A percentile compares a stretch with the other conserved stretches of the same genome.
phyloP scores from a whole-genome alignment of 2,888 invertebrate genomes.

The Nomada hirtipes region DNA sequence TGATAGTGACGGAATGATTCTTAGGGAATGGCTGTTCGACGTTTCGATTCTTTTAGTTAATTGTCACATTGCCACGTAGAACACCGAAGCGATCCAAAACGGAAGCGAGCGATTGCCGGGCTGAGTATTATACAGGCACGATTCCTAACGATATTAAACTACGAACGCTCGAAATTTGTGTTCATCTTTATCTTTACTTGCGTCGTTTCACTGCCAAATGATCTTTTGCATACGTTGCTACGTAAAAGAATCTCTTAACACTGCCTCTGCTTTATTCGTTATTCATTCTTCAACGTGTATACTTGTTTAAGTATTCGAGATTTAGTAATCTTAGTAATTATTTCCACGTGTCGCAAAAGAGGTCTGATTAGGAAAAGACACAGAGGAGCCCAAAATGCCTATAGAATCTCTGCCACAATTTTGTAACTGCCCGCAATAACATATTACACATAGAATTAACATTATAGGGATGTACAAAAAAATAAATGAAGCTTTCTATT shows the following conservation, averaged over 20 bases:
- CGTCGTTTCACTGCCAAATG: slow-evolving; percentile 51
- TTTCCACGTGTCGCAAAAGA: too few species aligned
- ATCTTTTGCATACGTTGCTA: slow-evolving; percentile 10
- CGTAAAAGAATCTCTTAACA: slow-evolving; percentile 32
- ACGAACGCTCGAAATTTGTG: slow-evolving; percentile 35
- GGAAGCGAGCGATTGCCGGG: slow-evolving; percentile 16
- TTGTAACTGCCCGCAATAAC: slow-evolving; percentile 52
- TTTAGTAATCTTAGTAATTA: background rate
- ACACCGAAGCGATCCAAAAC: slow-evolving; percentile 26
- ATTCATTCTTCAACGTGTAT: background rate
- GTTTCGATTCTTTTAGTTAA: slow-evolving; percentile 63
- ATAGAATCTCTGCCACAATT: slow-evolving; percentile 30
- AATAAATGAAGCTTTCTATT: slow-evolving; percentile 51
- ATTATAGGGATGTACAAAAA: slow-evolving; percentile 69
- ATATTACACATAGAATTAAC: slow-evolving; percentile 57
- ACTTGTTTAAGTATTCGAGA: background rate
- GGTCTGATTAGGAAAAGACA: background rate
- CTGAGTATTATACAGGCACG: slow-evolving; percentile 48
- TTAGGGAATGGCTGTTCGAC: slow-evolving; percentile 19
- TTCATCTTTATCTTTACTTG: slow-evolving; percentile 34
- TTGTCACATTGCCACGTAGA: slow-evolving; percentile 45
- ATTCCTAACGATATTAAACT: slow-evolving; percentile 7
- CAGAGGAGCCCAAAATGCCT: slow-evolving; percentile 29
- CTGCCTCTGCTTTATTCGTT: slow-evolving; percentile 44
- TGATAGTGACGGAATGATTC: slow-evolving; percentile 85